phyloP scores from a whole-genome alignment of 2,797 vertebrate genomes.

The Crenichthys baileyi region DNA sequence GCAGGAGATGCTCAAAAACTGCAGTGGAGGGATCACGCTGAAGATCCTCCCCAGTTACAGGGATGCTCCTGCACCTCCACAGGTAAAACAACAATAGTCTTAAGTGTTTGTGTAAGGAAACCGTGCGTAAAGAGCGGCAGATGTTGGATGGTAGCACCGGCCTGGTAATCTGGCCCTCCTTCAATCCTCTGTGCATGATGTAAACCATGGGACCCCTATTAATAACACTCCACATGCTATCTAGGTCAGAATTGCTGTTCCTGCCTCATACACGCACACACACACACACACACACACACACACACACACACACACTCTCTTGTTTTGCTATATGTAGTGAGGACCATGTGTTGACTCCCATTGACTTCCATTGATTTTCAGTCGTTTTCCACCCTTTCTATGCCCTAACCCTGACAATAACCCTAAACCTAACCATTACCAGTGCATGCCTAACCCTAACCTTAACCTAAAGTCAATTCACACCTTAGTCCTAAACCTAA shows the following conservation, averaged over 20 bases:
- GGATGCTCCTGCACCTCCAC: slow-evolving; percentile 89
- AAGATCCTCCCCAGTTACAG: slow-evolving; percentile 98
- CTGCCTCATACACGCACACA: slow-evolving; percentile 32
- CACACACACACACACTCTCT: slow-evolving; percentile 38
- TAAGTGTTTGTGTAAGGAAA: not conserved
- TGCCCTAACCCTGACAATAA: too few relatives aligned
- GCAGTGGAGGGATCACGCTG: slow-evolving; percentile 94
- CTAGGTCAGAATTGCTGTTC: slow-evolving; percentile 70
- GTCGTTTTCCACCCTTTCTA: too few relatives aligned
- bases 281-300: slow-evolving; percentile 34
- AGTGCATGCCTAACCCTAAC: too few relatives aligned
- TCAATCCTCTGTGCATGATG: slow-evolving; percentile 66
- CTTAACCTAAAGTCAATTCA: too few relatives aligned
- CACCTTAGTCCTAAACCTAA: too few relatives aligned
- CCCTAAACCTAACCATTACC: too few relatives aligned
- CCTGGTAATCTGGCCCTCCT: slow-evolving; percentile 55
- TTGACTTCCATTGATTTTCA: too few relatives aligned
- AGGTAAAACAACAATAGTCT: slow-evolving; percentile 79
- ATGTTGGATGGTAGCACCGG: slow-evolving; percentile 50
- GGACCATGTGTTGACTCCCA: too few relatives aligned
- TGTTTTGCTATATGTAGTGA: too few relatives aligned
- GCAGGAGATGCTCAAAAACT: slow-evolving; percentile 94
- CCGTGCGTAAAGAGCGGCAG: slow-evolving; percentile 42
- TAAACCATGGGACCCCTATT: slow-evolving; percentile 76
- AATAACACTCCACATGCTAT: slow-evolving; percentile 80